Evolutionary conservation across 2,797 vertebrate genomes (phyloP).

Genomic region (Cryptoprocta ferox): DNA sequence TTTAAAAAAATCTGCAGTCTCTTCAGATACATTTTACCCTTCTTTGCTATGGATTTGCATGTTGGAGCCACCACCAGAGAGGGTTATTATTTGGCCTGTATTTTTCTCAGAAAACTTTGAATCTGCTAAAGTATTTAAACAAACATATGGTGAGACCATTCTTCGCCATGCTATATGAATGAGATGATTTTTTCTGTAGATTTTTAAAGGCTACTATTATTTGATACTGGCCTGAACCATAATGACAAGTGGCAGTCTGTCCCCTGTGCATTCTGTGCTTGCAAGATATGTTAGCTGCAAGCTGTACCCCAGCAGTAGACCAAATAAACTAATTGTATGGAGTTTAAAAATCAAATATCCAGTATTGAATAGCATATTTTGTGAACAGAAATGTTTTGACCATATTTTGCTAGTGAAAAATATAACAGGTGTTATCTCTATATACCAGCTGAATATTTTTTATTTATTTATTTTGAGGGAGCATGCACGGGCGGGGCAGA

Average conservation of each 20-base stretch:
- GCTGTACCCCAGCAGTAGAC: not conserved
- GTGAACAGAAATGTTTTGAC: not conserved
- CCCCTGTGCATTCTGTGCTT: not conserved
- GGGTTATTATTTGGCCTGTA: not conserved
- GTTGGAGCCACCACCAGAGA: not conserved
- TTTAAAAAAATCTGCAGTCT: not conserved
- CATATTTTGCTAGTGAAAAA: constrained; percentile 22
- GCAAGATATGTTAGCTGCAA: not conserved
- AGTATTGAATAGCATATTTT: not conserved
- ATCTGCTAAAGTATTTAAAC: constrained; percentile 6
- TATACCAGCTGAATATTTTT: not conserved
- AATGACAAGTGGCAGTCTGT: not conserved
- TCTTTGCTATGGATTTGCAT: not conserved
- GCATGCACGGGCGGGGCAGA: too few species aligned
- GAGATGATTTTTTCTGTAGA: not conserved
- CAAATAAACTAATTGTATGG: not conserved
- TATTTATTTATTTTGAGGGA: too few species aligned
- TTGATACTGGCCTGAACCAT: not conserved
- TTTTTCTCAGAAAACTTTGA: not conserved
- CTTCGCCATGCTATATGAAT: not conserved
- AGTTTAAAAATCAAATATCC: not conserved
- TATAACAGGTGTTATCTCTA: not conserved
- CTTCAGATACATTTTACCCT: not conserved
- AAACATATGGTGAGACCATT: not conserved
- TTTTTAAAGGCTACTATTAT: not conserved